Conservation (phyloP, 2,888 invertebrate genomes). For the Stegophylla sp. region DNA sequence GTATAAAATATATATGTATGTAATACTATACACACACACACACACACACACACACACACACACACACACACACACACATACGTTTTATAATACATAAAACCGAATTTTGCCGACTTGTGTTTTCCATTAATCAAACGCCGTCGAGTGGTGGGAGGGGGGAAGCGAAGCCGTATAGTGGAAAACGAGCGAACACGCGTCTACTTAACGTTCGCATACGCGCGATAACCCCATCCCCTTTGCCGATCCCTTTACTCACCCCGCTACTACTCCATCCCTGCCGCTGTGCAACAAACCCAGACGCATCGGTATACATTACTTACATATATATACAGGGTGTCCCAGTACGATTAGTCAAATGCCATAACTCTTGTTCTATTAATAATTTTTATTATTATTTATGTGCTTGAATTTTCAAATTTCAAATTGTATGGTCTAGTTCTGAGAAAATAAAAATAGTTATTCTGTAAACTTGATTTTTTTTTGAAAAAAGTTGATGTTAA, state of each 20-base stretch:
- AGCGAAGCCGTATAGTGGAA: constrained; percentile 8
- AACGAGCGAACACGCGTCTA: constrained; percentile 36
- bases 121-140: constrained; percentile 42
- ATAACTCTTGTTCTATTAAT: no score
- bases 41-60: no score
- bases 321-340: no score
- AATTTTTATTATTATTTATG: no score
- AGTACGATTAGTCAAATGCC: no score
- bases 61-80: background rate
- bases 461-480: no score
- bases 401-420: no score
- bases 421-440: no score
- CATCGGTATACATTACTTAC: constrained; percentile 3
- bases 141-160: background rate
- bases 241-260: background rate
- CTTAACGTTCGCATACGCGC: constrained; percentile 5
- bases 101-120: constrained; percentile 45
- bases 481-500: no score
- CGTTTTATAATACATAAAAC: background rate
- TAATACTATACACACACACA: no score
- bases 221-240: background rate
- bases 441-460: no score
- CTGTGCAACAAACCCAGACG: constrained; percentile 1
- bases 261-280: background rate
- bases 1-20: background rate